These are phyloP conservation scores for Caenorhabditis panamensis DNA, from an alignment of 2,888 invertebrate genomes.

Conservation along the genomic window DNA sequence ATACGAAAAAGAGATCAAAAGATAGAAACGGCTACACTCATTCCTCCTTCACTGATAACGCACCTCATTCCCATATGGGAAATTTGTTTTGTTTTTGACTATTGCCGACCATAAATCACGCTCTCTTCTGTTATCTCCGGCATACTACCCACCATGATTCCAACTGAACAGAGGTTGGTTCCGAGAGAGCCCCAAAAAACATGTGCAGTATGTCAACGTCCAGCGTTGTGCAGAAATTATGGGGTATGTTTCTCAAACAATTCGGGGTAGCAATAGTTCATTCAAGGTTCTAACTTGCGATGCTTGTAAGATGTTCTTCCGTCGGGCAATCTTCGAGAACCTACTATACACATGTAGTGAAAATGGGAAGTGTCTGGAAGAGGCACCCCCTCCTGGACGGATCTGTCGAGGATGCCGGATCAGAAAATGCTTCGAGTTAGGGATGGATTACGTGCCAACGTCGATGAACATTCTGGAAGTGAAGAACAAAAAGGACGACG, in stretches of 20 bases:
- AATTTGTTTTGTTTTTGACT: too few relatives aligned
- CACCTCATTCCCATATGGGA: too few relatives aligned
- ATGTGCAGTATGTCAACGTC: background rate
- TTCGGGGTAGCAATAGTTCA: background rate
- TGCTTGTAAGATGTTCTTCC: slow-evolving; percentile 30
- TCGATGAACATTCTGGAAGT: background rate
- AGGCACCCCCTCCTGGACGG: background rate
- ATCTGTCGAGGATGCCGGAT: background rate
- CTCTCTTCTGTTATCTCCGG: too few relatives aligned
- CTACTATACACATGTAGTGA: background rate
- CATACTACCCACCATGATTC: too few relatives aligned
- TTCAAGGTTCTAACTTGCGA: background rate
- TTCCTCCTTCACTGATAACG: too few relatives aligned
- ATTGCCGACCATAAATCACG: too few relatives aligned
- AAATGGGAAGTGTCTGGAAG: background rate
- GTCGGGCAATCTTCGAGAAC: background rate
- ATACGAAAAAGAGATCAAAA: too few relatives aligned
- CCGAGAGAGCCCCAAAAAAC: too few relatives aligned
- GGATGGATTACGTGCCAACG: background rate
- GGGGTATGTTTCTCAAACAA: slow-evolving; percentile 2
- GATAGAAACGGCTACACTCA: too few relatives aligned
- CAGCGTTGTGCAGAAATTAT: background rate
- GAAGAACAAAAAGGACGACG: background rate
- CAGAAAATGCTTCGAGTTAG: background rate
- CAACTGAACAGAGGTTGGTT: too few relatives aligned